Evolutionary conservation across 2,113 vertebrate species (phyloP), one percentile per base, ranked within the genome.

Genomic region (Chaetodon auriga): DNA sequence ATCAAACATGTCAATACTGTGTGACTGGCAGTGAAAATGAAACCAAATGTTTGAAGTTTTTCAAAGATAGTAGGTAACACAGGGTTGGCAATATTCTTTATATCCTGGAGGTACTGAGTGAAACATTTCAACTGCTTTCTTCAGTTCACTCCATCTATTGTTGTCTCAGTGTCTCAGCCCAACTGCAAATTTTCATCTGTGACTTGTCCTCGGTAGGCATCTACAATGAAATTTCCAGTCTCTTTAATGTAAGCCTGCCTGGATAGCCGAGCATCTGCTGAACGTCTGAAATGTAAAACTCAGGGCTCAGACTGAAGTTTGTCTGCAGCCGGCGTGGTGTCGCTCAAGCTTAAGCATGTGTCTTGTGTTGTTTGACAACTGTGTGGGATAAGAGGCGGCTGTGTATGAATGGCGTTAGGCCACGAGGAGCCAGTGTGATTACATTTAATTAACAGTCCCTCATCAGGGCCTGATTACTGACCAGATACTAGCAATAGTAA

Each of bases 361-460:
- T 78, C 57, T 51, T 23, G 49, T 91, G 84, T 85, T 88, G 83
- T 88, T 87, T 66, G 61, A 83, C 87, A 88, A 90, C 82, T 81
- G 77, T 66, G 68, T 13, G 6, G 83, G 81, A 91, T 90, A 66
- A 92, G 57, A 73, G 81, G 62, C 18, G 19, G 46, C 10, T 12
- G 14, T 57, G 80, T 88, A 75, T 83, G 78, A 91, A 86, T 68
- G 85, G 84, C 63, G n/a, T 51, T 11, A 81, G 89, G 86, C 90
- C 90, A 92, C 88, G 86, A 87, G 87, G 88, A 89, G 87, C 54
- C 68, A 75, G 72, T 82, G 90, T 89, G 84, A 94, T 93, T 90
- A 90, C 78, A 91, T 92, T 91, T 90, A 92, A 94, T 94, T 89
- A 94, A 92, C 85, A 85, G 71, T 84, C 75, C 63, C 75, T 91